Percentiles rank a stretch among this genome's conserved stretches.
phyloP scores from a whole-genome alignment of 2,888 invertebrate genomes.

The Tetramorium bicarinatum region DNA sequence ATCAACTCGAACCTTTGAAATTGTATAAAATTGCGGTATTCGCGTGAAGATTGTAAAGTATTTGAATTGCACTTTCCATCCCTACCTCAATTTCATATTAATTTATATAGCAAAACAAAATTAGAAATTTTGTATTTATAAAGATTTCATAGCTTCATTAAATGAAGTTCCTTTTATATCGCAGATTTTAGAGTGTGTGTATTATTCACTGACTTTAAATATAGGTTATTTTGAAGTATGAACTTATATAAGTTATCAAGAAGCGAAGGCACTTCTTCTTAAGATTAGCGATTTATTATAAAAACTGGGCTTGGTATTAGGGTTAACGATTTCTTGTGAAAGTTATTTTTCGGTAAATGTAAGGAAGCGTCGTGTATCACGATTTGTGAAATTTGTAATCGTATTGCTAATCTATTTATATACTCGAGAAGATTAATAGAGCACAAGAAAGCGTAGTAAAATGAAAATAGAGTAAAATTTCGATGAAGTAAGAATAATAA shows the following conservation, averaged over 20 bases:
- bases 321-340: conserved; percentile 39
- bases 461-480: conserved; percentile 2
- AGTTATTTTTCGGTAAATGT: conserved; percentile 36
- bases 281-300: background rate
- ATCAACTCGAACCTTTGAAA: background rate
- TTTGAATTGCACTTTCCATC: background rate
- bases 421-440: background rate
- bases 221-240: background rate
- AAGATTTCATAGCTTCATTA: background rate
- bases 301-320: conserved; percentile 27
- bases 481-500: background rate
- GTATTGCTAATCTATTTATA: background rate
- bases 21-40: background rate
- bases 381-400: background rate
- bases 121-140: background rate
- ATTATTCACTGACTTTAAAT: background rate
- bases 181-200: background rate
- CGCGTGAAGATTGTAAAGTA: background rate
- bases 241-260: background rate
- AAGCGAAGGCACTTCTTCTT: background rate
- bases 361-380: background rate
- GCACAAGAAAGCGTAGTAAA: background rate
- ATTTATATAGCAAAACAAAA: background rate
- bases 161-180: background rate
- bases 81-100: background rate